Evolutionary conservation across 2,113 vertebrate species (phyloP).

Genomic region (Burhinus oedicnemus): DNA sequence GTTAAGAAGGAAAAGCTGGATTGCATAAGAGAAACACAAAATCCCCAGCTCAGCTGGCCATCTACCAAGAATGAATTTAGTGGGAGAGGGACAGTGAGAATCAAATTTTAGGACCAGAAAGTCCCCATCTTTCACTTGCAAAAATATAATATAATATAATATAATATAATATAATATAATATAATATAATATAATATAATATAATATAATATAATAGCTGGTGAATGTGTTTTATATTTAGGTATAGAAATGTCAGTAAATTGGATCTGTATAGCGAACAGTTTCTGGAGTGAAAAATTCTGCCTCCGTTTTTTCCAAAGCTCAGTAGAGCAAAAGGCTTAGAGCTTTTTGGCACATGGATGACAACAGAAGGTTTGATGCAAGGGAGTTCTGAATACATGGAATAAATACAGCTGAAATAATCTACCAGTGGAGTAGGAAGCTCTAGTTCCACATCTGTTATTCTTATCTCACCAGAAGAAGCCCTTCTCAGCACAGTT

Average conservation of each 20-base stretch:
- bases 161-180: neutral
- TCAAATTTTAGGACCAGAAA: neutral
- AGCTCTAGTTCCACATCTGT: neutral
- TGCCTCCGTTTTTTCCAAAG: neutral
- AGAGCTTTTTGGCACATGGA: constrained; percentile 20
- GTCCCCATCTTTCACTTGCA: neutral
- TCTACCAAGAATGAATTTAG: neutral
- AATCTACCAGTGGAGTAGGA: neutral
- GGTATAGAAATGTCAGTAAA: neutral
- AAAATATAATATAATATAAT: neutral
- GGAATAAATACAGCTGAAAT: constrained; percentile 34
- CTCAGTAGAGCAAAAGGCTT: constrained; percentile 15
- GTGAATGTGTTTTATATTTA: neutral
- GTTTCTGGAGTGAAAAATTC: constrained; percentile 9
- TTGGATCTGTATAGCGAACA: neutral
- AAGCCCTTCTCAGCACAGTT: neutral
- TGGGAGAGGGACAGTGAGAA: neutral
- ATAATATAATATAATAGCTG: neutral
- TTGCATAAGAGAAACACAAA: neutral
- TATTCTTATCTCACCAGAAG: neutral
- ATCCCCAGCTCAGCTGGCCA: neutral
- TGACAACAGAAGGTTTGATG: constrained; percentile 42
- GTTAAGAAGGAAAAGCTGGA: neutral
- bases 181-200: neutral
- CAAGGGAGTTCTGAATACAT: constrained; percentile 8